Conservation (phyloP, 2,113 vertebrate genomes). For the Zapornia atra region DNA sequence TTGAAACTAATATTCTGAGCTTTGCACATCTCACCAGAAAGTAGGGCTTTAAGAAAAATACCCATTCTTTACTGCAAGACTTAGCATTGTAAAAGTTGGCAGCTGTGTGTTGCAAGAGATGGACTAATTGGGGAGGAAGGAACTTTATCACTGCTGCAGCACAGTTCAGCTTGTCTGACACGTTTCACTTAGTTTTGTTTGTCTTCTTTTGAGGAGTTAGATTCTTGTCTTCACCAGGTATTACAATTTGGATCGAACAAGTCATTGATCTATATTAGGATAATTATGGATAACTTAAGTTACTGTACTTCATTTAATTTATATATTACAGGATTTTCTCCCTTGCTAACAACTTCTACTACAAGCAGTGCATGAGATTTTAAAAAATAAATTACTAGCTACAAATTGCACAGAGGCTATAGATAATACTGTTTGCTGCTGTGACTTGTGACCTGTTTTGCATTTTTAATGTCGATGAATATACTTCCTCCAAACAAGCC, state of each 20-base stretch:
- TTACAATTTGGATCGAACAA: not conserved
- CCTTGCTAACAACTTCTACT: not conserved
- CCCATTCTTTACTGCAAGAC: not conserved
- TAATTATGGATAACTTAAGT: not conserved
- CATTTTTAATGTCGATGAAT: not conserved
- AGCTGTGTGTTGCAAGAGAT: not conserved
- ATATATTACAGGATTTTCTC: not conserved
- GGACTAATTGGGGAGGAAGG: not conserved
- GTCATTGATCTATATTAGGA: not conserved
- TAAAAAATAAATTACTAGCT: not conserved
- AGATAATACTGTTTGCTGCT: not conserved
- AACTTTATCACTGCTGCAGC: not conserved
- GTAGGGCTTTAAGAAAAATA: not conserved
- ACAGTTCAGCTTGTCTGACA: not conserved
- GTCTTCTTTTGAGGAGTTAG: not conserved
- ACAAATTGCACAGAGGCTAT: not conserved
- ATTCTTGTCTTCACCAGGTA: not conserved
- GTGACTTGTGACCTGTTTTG: not conserved
- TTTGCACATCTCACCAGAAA: not conserved
- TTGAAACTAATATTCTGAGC: not conserved
- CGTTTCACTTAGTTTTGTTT: not conserved
- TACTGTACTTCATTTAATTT: not conserved
- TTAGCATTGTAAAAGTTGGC: not conserved
- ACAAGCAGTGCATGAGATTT: not conserved
- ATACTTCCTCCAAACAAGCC: not conserved